These are phyloP conservation scores for Dione vanillae DNA, from an alignment of 2,888 invertebrate genomes.

Conservation along the genomic window DNA sequence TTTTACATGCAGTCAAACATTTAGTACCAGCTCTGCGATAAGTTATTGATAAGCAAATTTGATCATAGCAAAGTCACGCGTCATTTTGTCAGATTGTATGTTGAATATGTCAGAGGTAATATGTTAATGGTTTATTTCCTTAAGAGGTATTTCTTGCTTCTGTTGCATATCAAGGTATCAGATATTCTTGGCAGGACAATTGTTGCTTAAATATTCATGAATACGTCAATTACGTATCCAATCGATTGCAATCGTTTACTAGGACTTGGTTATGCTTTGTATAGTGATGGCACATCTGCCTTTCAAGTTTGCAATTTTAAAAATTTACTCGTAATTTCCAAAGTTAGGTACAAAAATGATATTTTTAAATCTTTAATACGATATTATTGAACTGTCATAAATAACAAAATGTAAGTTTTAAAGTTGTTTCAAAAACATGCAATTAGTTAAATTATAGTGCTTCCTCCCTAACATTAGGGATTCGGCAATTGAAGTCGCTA, in stretches of 20 bases:
- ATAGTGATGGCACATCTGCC: conserved; percentile 25
- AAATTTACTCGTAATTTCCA: not conserved
- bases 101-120: conserved; percentile 66
- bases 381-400: not conserved
- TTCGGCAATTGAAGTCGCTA: not conserved
- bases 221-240: conserved; percentile 60
- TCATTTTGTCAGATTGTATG: conserved; percentile 34
- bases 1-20: not conserved
- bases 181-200: conserved; percentile 60
- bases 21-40: not conserved
- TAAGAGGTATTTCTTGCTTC: conserved; percentile 54
- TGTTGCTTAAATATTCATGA: conserved; percentile 64
- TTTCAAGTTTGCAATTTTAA: not conserved
- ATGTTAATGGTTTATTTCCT: conserved; percentile 76
- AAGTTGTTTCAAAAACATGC: not conserved
- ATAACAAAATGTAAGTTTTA: not conserved
- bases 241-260: conserved; percentile 37
- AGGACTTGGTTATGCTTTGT: conserved; percentile 9
- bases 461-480: not conserved
- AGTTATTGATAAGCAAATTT: no score
- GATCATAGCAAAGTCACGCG: conserved; percentile 26
- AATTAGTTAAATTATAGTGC: conserved; percentile 1
- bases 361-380: not conserved
- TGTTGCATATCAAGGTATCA: conserved; percentile 38
- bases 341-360: not conserved